Evolutionary conservation across 2,113 vertebrate species (phyloP).

Genomic region (Tachysurus vachellii): DNA sequence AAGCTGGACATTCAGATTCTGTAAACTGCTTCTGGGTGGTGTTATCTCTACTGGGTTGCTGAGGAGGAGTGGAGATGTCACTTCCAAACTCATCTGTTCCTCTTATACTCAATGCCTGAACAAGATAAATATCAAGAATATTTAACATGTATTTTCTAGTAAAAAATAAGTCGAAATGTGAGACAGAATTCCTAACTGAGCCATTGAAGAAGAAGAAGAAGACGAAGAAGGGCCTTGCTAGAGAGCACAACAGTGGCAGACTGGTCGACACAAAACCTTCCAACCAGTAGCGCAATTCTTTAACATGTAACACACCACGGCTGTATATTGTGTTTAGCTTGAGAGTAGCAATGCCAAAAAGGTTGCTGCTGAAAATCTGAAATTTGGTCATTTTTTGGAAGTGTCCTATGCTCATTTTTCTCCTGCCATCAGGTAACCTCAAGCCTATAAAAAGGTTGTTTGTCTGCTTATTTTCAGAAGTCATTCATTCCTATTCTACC

Average conservation of each 20-base stretch:
- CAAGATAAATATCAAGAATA: background rate
- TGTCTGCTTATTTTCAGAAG: no score
- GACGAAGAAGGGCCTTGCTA: background rate
- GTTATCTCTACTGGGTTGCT: background rate
- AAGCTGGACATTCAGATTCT: background rate
- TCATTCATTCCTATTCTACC: background rate
- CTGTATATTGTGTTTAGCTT: background rate
- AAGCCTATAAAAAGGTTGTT: background rate
- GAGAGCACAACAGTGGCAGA: background rate
- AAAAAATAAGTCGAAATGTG: background rate
- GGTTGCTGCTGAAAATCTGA: background rate
- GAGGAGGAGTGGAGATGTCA: background rate
- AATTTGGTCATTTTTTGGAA: no score
- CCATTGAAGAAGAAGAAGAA: background rate
- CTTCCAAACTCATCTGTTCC: background rate
- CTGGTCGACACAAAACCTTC: background rate
- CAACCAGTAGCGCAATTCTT: background rate
- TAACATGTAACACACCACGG: background rate
- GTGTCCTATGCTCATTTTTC: no score
- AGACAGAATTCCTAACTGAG: background rate
- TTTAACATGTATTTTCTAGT: background rate
- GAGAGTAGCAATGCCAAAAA: background rate
- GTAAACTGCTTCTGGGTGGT: constrained; percentile 2
- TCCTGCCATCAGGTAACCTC: background rate
- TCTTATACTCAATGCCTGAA: constrained; percentile 26